Evolutionary conservation across 1,140 invertebrate species (phyloP), one percentile per base, ranked within the genome.

Genomic region (Cydia pomonella): DNA sequence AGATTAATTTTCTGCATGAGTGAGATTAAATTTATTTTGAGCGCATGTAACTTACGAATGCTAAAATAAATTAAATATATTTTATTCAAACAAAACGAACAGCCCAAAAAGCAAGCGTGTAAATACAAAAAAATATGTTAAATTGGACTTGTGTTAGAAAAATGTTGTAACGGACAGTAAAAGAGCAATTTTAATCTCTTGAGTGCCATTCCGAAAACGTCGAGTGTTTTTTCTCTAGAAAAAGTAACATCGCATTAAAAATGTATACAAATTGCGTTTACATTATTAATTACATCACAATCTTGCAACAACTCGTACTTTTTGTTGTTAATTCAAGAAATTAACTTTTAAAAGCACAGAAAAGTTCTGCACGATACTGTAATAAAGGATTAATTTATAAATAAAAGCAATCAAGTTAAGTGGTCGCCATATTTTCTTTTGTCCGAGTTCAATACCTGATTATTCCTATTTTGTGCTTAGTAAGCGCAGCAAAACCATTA

Each of bases 351-450:
- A 66, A 66, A 66, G 63, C 27, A 66, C 16, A 33, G 29, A 29
- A 16, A 63, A 23, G 62, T 63, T 33, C 23, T 13, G 16, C 12
- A 64, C 23, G 23, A 63, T 1, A 29, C 13, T 66, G 18, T 66
- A 66, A 29, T 66, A 66, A 66, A 66, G 21, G 12, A 29, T 66
- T 66, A 29, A 66, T 66, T 66, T 29, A n/a, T 29, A 18, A 66
- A 66, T 66, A 33, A 33, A 66, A 66, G 63, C 25, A 66, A 66
- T 66, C 63, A 13, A 66, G 25, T n/a, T 29, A 29, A 66, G 63
- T 66, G 27, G 13, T n/a, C 12, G 63, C 63, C 63, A 66, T 66
- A 33, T 64, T 64, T 66, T 66, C 63, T 66, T 66, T 66, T 66
- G 63, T 66, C 29, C 25, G 16, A 13, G 25, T 38, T 64, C 62